Percentiles rank a stretch among this genome's conserved stretches.
These are phyloP conservation scores for Helogale parvula DNA, from an alignment of 2,113 vertebrate genomes.

Conservation along the genomic window DNA sequence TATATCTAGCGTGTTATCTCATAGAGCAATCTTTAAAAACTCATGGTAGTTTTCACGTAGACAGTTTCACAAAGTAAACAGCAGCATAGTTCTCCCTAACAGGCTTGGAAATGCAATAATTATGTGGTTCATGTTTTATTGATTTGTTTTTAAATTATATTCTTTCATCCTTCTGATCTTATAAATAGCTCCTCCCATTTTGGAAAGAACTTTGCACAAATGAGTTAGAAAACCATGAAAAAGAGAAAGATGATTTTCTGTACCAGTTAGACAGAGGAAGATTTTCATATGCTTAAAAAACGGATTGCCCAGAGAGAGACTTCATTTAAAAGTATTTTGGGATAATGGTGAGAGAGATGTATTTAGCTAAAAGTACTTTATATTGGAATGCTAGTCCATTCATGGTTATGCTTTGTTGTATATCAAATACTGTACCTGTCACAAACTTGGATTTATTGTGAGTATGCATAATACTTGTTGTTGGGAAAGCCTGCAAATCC, in stretches of 20 bases:
- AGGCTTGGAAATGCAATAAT: not conserved
- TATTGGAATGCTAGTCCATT: not conserved
- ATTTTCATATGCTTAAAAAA: not conserved
- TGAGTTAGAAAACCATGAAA: slow-evolving; percentile 27
- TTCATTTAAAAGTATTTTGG: not conserved
- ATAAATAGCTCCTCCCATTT: not conserved
- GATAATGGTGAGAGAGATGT: not conserved
- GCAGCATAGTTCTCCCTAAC: not conserved
- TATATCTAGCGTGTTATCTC: not conserved
- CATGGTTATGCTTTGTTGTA: not conserved
- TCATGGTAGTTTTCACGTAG: not conserved
- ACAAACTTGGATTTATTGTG: not conserved
- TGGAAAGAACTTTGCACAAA: slow-evolving; percentile 30
- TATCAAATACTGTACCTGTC: not conserved
- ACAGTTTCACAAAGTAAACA: slow-evolving; percentile 28
- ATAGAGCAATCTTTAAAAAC: not conserved
- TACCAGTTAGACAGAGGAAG: not conserved
- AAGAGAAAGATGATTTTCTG: not conserved
- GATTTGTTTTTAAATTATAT: not conserved
- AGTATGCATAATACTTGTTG: not conserved
- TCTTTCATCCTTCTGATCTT: slow-evolving; percentile 14
- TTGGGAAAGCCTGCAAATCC: not conserved
- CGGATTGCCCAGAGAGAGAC: not conserved
- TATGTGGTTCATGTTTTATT: not conserved
- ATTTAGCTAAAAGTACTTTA: not conserved